Conservation (phyloP, 1,140 invertebrate species). For the Drosophila athabasca region DNA sequence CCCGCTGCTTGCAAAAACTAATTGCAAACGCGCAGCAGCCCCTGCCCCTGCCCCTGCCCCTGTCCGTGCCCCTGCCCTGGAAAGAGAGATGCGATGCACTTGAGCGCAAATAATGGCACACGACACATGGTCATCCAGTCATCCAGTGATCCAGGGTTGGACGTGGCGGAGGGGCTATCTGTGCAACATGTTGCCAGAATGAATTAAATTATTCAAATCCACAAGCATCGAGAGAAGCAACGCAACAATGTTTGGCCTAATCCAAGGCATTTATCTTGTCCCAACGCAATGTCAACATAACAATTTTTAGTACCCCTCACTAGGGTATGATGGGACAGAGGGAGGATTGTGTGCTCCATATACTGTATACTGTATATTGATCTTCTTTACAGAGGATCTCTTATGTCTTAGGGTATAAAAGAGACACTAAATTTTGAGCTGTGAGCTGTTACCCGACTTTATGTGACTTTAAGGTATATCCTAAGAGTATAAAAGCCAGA, state of each 20-base stretch:
- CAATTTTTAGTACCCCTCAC: constrained; percentile 55
- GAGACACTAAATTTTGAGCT: too few species aligned
- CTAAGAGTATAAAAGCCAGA: too few species aligned
- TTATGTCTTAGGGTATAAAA: too few species aligned
- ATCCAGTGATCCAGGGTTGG: too few species aligned
- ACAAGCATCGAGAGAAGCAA: constrained; percentile 25
- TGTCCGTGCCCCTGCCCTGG: constrained; percentile 10
- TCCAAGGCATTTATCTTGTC: constrained; percentile 61
- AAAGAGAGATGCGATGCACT: constrained; percentile 47
- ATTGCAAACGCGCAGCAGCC: constrained; percentile 63
- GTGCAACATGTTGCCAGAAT: constrained; percentile 50
- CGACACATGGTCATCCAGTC: constrained; percentile 33
- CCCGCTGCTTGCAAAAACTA: constrained; percentile 54
- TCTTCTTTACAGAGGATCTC: too few species aligned
- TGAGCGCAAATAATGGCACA: constrained; percentile 69
- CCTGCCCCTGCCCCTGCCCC: too few species aligned
- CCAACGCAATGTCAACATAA: constrained; percentile 73
- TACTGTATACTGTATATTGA: too few species aligned
- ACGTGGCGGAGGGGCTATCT: background rate
- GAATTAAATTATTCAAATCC: constrained; percentile 59
- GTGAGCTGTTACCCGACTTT: too few species aligned
- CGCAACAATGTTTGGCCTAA: constrained; percentile 46
- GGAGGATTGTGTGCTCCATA: too few species aligned
- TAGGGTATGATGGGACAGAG: too few species aligned
- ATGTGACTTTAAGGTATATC: too few species aligned